Base-by-base conservation (phyloP, 37 sponge, comb jelly and placozoan genomes). In the Hormiphora californensis region DNA sequence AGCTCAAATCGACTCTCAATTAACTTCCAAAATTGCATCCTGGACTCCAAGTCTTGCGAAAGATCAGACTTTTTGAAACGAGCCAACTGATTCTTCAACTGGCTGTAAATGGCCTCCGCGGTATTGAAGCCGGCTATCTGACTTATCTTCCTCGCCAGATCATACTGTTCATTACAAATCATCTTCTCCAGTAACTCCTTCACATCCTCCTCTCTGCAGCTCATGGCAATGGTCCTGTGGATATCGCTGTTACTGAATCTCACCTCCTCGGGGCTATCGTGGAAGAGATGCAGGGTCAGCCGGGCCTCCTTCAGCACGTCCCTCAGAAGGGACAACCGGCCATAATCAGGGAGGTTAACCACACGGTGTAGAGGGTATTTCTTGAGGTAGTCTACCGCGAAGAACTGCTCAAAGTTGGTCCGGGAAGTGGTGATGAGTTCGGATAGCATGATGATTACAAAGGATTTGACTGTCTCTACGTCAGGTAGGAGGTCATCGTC, bases 351-450 rank as follows among this genome's bases (percentile, higher is more conserved):
- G 1, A 73, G 81, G 23, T 39, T 33, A 7, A 73, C 21, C 40
- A 27, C 40, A 22, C 43, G 35, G 8, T 33, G 35, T 23, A 73
- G 35, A 0, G 81, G 81, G 23, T 73, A 73, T 0, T 73, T 46
- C 12, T 43, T 43, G 46, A 73, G 44, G 46, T 73, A 17, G 25
- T 46, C n/a, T 1, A 73, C 81, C 4, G 43, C 23, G 38, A 73
- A 73, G 25, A 73, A 73, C 44, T 73, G 81, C 44, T 73, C 44
- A 36, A 73, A 73, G 81, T 73, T 73, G 21, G 81, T 73, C 9
- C 23, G 12, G 46, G 81, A 43, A n/a, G 46, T 28, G 3, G 46
- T 41, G 2, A 41, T 27, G 27, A 73, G 32, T 43, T 41, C 8
- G 3, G 36, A 43, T 4, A 73, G 43, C 25, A 73, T 15, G 9